Base-by-base conservation (phyloP, 2,113 vertebrate genomes). In the Chaetodon auriga region DNA sequence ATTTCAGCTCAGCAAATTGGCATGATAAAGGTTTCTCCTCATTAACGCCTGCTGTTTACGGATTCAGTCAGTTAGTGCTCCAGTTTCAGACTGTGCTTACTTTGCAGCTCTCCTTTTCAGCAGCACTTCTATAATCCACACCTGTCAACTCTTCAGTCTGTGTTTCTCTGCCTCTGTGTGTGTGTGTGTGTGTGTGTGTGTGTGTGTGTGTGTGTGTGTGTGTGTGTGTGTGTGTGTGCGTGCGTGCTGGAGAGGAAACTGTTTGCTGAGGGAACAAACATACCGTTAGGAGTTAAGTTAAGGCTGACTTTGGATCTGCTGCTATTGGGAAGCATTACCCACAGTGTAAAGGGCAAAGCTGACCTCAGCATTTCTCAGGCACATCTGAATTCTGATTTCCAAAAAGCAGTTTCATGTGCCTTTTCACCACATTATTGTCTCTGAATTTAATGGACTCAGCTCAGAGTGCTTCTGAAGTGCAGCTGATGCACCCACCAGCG, bases 261-360 rank as follows among this genome's bases (percentile, higher is more conserved):
- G 65, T 80, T 83, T 65, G 62, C 75, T 81, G 21, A 61, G 45
- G 18, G 63, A 74, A 43, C 53, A 80, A 73, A 81, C 49, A 62
- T 68, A 72, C 76, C 75, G 53, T 79, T 70, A 79, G 80, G 76
- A 80, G 82, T 84, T 90, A 21, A 84, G 89, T 90, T 82, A 70
- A 78, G 64, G 76, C 79, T 86, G 87, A 86, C 84, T 76, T 72
- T 75, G 77, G 82, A 80, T 82, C 51, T 71, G 46, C 63, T 53
- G 21, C 63, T 68, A n/a, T 81, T 55, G 60, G 58, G 48, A 57
- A 81, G 74, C 45, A 62, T 75, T 78, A n/a, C 30, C 81, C 43
- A 61, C 62, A 14, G 45, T 35, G 51, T 69, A 51, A 77, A 84
- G 80, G 80, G 75, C 72, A 70, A 68, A 49, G 80, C 83, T 84